phyloP scores from a whole-genome alignment of 2,797 vertebrate species.

The Luscinia luscinia region DNA sequence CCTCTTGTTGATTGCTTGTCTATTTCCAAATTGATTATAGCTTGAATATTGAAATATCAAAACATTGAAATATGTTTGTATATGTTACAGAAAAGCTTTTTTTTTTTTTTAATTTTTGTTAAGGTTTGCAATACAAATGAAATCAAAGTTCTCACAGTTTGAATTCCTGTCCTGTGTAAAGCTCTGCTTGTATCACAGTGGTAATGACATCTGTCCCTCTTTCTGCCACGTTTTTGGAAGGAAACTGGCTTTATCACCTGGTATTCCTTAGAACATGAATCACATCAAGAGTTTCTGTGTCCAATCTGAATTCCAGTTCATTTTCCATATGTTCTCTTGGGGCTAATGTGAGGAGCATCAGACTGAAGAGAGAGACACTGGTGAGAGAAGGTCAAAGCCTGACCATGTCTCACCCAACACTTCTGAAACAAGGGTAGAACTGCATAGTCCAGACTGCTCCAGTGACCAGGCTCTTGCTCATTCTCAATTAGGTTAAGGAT shows the following conservation, averaged over 20 bases:
- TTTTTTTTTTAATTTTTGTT: neutral
- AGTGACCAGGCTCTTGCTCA: neutral
- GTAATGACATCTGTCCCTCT: neutral
- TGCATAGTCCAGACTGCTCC: neutral
- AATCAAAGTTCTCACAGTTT: neutral
- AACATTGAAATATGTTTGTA: neutral
- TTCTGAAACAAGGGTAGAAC: neutral
- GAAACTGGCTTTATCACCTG: neutral
- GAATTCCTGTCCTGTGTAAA: neutral
- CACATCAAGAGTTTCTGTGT: neutral
- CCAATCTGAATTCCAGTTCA: neutral
- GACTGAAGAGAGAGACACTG: neutral
- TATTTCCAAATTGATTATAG: neutral
- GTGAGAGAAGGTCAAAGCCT: neutral
- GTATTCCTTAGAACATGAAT: neutral
- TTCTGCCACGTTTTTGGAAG: rapidly evolving
- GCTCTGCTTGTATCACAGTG: neutral
- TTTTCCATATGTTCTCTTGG: neutral
- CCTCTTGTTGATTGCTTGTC: neutral
- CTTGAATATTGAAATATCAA: neutral
- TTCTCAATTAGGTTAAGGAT: neutral
- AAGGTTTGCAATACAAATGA: neutral
- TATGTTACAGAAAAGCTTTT: neutral
- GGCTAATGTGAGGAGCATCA: neutral
- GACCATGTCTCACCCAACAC: rapidly evolving